A percentile compares a stretch with the other conserved stretches of the same genome.
Evolutionary conservation across 1,140 invertebrate genomes (phyloP).

Genomic region (Drosophila lacteicornis): DNA sequence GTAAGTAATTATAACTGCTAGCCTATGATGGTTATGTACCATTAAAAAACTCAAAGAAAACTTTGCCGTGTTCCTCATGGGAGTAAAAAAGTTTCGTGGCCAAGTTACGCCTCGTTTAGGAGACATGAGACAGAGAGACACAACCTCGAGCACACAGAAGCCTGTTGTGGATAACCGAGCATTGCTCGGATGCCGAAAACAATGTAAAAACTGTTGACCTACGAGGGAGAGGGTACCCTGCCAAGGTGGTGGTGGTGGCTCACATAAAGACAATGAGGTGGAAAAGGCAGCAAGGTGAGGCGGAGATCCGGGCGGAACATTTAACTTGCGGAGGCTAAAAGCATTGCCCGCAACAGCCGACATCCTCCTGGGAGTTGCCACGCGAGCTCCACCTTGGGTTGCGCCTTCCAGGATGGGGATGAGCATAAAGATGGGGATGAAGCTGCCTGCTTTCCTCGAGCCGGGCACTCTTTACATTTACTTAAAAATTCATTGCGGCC

Average conservation of each 20-base stretch:
- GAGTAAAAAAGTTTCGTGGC: conserved; percentile 46
- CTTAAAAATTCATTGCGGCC: conserved; percentile 81
- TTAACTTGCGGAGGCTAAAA: conserved; percentile 72
- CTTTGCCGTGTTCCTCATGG: conserved; percentile 35
- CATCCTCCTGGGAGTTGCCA: conserved; percentile 72
- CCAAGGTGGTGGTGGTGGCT: conserved; percentile 23
- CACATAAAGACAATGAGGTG: conserved; percentile 65
- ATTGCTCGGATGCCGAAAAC: conserved; percentile 65
- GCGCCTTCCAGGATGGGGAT: too few species aligned
- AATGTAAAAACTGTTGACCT: conserved; percentile 77
- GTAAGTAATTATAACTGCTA: conserved; percentile 56
- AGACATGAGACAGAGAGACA: conserved; percentile 30
- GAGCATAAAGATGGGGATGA: background rate
- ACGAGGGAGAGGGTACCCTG: conserved; percentile 26
- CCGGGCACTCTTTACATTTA: conserved; percentile 69
- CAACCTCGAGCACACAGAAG: conserved; percentile 35
- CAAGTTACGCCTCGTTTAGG: conserved; percentile 39
- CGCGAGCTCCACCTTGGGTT: conserved; percentile 40
- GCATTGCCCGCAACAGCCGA: conserved; percentile 59
- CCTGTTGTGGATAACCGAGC: conserved; percentile 60
- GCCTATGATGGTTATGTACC: conserved; percentile 58
- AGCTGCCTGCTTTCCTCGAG: conserved; percentile 11
- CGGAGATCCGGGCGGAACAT: conserved; percentile 42
- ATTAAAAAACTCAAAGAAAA: conserved; percentile 40
- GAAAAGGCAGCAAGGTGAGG: conserved; percentile 31